A percentile compares a stretch with the other conserved stretches of the same genome.
phyloP scores from a whole-genome alignment of 2,888 invertebrate genomes.

The Microplitis manilae region DNA sequence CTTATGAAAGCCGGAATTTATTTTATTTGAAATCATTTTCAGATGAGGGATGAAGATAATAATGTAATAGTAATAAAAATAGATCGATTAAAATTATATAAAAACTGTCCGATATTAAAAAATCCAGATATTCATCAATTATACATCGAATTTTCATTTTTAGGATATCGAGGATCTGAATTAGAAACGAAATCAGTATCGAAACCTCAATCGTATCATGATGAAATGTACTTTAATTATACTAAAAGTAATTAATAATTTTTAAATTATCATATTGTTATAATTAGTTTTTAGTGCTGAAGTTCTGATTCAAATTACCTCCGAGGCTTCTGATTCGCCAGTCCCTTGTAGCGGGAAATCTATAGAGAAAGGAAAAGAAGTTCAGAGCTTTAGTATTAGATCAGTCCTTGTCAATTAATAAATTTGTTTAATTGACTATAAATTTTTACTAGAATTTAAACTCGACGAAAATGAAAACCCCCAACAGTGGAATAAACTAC shows the following conservation, averaged over 20 bases:
- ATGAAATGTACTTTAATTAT: slow-evolving; percentile 47
- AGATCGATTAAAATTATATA: slow-evolving; percentile 53
- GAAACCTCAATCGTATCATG: slow-evolving; percentile 40
- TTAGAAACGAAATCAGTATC: slow-evolving; percentile 63
- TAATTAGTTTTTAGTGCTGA: no score
- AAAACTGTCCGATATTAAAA: slow-evolving; percentile 51
- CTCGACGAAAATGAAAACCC: slow-evolving; percentile 55
- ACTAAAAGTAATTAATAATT: slow-evolving; percentile 41
- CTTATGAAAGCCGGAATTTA: neutral
- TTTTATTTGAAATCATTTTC: neutral
- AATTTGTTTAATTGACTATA: neutral
- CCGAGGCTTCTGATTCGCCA: no score
- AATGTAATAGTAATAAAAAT: slow-evolving; percentile 59
- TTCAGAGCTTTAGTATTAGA: no score
- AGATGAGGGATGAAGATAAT: slow-evolving; percentile 23
- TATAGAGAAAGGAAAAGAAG: no score
- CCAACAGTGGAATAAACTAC: slow-evolving; percentile 54
- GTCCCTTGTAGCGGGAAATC: no score
- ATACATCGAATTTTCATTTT: slow-evolving; percentile 64
- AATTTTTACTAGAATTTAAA: slow-evolving; percentile 54
- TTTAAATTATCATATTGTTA: neutral
- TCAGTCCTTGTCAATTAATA: no score
- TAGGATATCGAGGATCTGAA: slow-evolving; percentile 59
- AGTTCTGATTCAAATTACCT: no score
- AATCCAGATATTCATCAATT: slow-evolving; percentile 55